Evolutionary conservation across 2,888 invertebrate species (phyloP).

Genomic region (Reticulitermes lucifugus): DNA sequence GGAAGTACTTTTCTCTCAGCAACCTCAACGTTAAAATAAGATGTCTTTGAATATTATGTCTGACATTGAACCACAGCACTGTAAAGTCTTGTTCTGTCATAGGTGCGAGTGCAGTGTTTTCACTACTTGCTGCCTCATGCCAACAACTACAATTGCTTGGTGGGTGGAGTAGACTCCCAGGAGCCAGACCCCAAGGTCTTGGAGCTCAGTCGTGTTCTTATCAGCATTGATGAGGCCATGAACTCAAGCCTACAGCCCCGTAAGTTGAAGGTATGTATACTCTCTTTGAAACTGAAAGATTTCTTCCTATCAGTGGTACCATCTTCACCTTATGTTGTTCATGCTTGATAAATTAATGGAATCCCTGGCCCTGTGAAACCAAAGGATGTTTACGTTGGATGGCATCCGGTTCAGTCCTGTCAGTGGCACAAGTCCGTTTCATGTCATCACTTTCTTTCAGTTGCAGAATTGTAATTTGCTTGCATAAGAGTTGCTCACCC

Average conservation of each 20-base stretch:
- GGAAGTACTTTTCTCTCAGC: too few species aligned
- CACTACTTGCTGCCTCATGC: conserved; percentile 82
- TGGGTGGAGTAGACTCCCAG: conserved; percentile 73
- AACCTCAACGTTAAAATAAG: too few species aligned
- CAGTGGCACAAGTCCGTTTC: too few species aligned
- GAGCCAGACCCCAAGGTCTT: conserved; percentile 82
- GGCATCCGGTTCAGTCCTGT: too few species aligned
- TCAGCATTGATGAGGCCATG: conserved; percentile 82
- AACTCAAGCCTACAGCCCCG: conserved; percentile 79
- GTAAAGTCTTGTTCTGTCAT: conserved; percentile 58
- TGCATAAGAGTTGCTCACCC: too few species aligned
- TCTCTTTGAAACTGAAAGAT: neutral
- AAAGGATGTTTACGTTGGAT: too few species aligned
- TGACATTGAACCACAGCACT: neutral
- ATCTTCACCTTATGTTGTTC: neutral
- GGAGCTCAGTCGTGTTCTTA: conserved; percentile 81
- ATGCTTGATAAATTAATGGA: neutral
- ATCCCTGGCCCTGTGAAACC: neutral
- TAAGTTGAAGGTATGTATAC: conserved; percentile 76
- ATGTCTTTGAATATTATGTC: too few species aligned
- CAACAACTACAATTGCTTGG: conserved; percentile 60
- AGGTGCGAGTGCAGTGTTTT: conserved; percentile 94
- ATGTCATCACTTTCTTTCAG: too few species aligned
- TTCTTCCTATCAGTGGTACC: too few species aligned
- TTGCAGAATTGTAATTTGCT: too few species aligned